A percentile compares a stretch with the other conserved stretches of the same genome.
phyloP scores from a whole-genome alignment of 2,888 invertebrate species.

The Hipparchia semele region DNA sequence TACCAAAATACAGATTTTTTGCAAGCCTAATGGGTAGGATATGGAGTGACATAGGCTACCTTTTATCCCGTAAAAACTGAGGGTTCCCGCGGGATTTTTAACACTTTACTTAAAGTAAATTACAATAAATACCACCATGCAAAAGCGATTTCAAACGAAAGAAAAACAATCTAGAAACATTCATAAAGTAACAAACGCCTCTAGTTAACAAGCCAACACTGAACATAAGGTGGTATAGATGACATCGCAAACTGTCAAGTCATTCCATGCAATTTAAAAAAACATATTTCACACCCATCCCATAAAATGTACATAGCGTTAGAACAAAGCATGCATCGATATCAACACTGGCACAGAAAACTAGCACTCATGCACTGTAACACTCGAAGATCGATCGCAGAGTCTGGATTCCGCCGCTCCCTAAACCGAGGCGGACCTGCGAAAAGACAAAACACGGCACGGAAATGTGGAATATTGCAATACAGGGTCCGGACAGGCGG shows the following conservation, averaged over 20 bases:
- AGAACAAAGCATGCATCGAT: conserved; percentile 6
- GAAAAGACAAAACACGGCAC: conserved; percentile 52
- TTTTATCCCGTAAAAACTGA: no score
- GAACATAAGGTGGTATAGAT: not conserved
- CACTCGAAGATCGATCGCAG: not conserved
- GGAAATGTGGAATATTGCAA: conserved; percentile 11
- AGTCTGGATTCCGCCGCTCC: conserved; percentile 32
- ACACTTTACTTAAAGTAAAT: no score
- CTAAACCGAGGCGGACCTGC: conserved; percentile 45
- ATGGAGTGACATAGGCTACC: no score
- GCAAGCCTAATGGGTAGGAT: no score
- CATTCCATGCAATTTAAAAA: not conserved
- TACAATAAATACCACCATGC: no score
- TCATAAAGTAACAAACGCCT: not conserved
- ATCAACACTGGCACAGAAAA: conserved; percentile 4
- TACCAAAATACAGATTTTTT: not conserved
- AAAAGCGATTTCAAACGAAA: no score
- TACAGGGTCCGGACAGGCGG: not conserved
- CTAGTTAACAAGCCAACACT: not conserved
- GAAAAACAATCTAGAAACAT: not conserved
- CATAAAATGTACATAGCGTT: not conserved
- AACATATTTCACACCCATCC: not conserved
- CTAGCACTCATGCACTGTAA: conserved; percentile 13
- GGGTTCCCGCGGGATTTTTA: no score
- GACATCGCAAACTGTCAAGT: not conserved